phyloP scores from a whole-genome alignment of 2,888 invertebrate species.

The Sphaeridia pumilis region DNA sequence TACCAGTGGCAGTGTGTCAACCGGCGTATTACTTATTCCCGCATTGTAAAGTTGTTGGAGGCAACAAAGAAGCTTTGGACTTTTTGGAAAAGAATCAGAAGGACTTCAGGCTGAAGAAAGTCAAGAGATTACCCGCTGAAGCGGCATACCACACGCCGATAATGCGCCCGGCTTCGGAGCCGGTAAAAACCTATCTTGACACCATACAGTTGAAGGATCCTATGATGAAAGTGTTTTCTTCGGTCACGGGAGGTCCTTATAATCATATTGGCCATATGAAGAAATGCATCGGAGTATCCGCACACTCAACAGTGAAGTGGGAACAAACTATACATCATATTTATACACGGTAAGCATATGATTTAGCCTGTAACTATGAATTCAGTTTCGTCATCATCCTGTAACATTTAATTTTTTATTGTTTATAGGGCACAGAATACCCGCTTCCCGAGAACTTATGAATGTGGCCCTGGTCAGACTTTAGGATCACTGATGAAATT shows the following conservation, averaged over 20 bases:
- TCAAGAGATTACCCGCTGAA: conserved; percentile 60
- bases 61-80: conserved; percentile 52
- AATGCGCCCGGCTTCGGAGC: conserved; percentile 59
- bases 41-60: conserved; percentile 76
- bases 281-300: conserved; percentile 53
- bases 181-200: conserved; percentile 52
- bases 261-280: conserved; percentile 46
- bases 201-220: conserved; percentile 51
- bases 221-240: conserved; percentile 59
- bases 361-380: too few relatives aligned
- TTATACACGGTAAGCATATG: conserved; percentile 50
- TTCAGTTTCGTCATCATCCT: too few relatives aligned
- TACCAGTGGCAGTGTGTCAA: conserved; percentile 54
- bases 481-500: conserved; percentile 63
- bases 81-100: conserved; percentile 36
- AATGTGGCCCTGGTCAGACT: conserved; percentile 73
- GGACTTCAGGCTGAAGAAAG: conserved; percentile 51
- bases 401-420: too few relatives aligned
- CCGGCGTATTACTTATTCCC: conserved; percentile 76
- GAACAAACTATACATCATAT: conserved; percentile 77
- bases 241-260: conserved; percentile 55
- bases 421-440: conserved; percentile 35
- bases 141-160: conserved; percentile 78
- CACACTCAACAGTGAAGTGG: conserved; percentile 73
- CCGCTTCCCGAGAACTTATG: conserved; percentile 68